Base-by-base conservation (phyloP, 2,888 invertebrate genomes). In the Acanthosoma haemorrhoidale region DNA sequence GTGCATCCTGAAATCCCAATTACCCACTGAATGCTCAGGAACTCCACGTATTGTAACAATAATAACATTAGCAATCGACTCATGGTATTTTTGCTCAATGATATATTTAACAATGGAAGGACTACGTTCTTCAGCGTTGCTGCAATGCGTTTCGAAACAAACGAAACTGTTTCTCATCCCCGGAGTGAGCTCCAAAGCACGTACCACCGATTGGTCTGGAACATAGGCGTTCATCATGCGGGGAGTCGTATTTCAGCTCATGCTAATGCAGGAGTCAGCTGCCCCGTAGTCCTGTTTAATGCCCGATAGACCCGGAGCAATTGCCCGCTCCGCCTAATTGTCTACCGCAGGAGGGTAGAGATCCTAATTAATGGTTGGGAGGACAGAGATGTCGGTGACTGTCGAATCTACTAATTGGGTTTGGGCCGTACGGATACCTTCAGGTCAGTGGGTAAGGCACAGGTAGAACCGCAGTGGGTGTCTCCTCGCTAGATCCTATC, bases 371-470 rank as follows among this genome's bases (percentile, higher is more conserved):
- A 25, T 51, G 51, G 9, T 5, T 6, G 51, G 21, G 18, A n/a
- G n/a, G n/a, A 18, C 25, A 25, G 13, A n/a, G 51, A 25, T 25
- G 25, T 51, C 51, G 51, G 25, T 2, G 51, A 25, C n/a, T n/a
- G 51, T 51, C 25, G 51, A n/a, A n/a, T n/a, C n/a, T n/a, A 51
- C 51, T 51, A 51, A 51, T 51, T 51, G 51, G 51, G 51, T n/a
- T n/a, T n/a, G n/a, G n/a, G n/a, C n/a, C n/a, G n/a, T n/a, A n/a
- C n/a, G n/a, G n/a, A n/a, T n/a, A n/a, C n/a, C n/a, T n/a, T n/a
- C n/a, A n/a, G n/a, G n/a, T n/a, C n/a, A n/a, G n/a, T n/a, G n/a
- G n/a, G n/a, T n/a, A n/a, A n/a, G n/a, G n/a, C n/a, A n/a, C n/a
- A n/a, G n/a, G n/a, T n/a, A n/a, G n/a, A n/a, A n/a, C n/a, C n/a